Evolutionary conservation across 2,888 invertebrate species (phyloP).

Genomic region (Orthosia incerta): DNA sequence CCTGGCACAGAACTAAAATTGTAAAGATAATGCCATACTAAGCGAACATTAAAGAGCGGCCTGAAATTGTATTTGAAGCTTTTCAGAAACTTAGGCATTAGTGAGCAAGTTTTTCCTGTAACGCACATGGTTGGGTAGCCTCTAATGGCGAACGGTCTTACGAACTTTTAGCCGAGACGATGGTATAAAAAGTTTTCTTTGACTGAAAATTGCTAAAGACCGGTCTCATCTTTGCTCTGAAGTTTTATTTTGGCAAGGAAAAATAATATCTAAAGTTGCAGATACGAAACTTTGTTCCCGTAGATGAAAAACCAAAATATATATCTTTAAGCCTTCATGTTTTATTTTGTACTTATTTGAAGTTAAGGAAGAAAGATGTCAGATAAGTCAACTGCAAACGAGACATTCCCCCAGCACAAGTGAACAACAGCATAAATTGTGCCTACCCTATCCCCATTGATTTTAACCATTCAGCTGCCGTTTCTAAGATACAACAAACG

Average conservation of each 20-base stretch:
- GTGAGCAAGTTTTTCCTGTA: conserved; percentile 82
- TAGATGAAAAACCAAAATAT: background rate
- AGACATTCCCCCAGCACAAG: background rate
- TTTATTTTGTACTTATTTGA: background rate
- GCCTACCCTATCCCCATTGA: conserved; percentile 24
- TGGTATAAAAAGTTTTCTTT: conserved; percentile 73
- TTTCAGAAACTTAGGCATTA: conserved; percentile 85
- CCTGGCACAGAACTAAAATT: conserved; percentile 49
- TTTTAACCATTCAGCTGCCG: conserved; percentile 55
- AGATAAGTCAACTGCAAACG: background rate
- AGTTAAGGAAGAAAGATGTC: background rate
- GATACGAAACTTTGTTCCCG: conserved; percentile 4
- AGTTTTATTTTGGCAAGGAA: conserved; percentile 71
- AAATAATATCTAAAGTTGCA: conserved; percentile 67
- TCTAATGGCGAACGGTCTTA: conserved; percentile 85
- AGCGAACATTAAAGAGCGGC: conserved; percentile 62
- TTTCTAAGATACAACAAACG: conserved; percentile 54
- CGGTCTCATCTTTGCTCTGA: conserved; percentile 74
- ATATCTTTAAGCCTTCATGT: background rate
- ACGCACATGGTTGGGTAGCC: conserved; percentile 85
- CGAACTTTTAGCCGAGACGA: conserved; percentile 73
- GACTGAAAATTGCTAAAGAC: conserved; percentile 79
- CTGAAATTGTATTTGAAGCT: conserved; percentile 84
- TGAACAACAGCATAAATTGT: conserved; percentile 18
- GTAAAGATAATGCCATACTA: conserved; percentile 63